Conservation (phyloP, 2,797 vertebrate species). For the Chelon labrosus region DNA sequence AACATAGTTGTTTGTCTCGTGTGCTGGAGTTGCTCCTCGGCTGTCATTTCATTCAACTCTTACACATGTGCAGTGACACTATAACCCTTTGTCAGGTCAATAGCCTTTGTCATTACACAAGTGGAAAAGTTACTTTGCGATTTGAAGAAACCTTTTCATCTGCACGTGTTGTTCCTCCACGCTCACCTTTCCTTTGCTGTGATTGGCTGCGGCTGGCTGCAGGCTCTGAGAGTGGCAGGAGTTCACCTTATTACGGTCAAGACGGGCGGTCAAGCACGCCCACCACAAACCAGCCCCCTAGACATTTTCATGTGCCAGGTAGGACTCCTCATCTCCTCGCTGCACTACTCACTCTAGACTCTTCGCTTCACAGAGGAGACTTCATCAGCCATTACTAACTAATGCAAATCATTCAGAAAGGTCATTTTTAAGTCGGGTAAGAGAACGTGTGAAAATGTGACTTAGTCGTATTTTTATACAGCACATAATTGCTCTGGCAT, state of each 20-base stretch:
- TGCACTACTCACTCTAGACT: slow-evolving; percentile 28
- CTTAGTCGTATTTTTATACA: slow-evolving; percentile 45
- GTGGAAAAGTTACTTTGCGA: slow-evolving; percentile 61
- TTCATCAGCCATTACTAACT: slow-evolving; percentile 37
- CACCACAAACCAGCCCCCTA: slow-evolving; percentile 97
- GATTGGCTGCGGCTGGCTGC: slow-evolving; percentile 83
- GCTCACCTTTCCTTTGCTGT: slow-evolving; percentile 78
- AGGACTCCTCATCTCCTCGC: slow-evolving; percentile 81
- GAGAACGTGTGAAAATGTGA: slow-evolving; percentile 50
- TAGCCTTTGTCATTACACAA: slow-evolving; percentile 58
- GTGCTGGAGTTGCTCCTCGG: slow-evolving; percentile 38
- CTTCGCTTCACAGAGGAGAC: slow-evolving; percentile 7
- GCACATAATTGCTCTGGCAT: slow-evolving; percentile 46
- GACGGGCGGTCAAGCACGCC: slow-evolving; percentile 95
- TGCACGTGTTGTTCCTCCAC: slow-evolving; percentile 68
- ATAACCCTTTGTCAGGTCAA: slow-evolving; percentile 1
- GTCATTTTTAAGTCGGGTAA: slow-evolving; percentile 30
- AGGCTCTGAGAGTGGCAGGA: slow-evolving; percentile 99
- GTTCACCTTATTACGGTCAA: slow-evolving; percentile 98
- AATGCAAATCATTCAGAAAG: slow-evolving; percentile 38
- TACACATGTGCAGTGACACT: slow-evolving; percentile 64
- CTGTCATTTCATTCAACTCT: slow-evolving; percentile 64
- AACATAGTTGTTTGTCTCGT: slow-evolving; percentile 32
- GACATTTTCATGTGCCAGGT: slow-evolving; percentile 99
- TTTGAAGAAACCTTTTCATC: slow-evolving; percentile 26